A percentile compares a stretch with the other conserved stretches of the same genome.
Conservation (phyloP, 2,113 vertebrate species). For the Perca flavescens region DNA sequence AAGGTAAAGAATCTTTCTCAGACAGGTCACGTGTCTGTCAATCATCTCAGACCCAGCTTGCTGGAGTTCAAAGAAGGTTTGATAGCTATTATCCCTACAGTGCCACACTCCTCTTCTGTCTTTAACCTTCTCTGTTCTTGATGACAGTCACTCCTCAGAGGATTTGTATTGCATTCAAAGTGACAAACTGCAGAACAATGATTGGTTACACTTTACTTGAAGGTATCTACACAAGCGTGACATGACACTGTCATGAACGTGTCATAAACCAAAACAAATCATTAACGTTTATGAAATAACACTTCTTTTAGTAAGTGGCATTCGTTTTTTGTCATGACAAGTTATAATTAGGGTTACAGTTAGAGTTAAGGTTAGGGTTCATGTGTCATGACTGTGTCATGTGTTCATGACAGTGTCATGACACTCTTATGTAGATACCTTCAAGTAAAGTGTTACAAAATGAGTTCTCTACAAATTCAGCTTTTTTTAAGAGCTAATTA, state of each 20-base stretch:
- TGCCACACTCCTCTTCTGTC: neutral
- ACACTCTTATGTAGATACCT: too few relatives aligned
- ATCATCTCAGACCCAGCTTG: slow-evolving; percentile 22
- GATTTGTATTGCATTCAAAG: neutral
- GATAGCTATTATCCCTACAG: slow-evolving; percentile 7
- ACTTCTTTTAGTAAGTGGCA: too few relatives aligned
- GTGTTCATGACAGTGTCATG: too few relatives aligned
- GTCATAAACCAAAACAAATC: too few relatives aligned
- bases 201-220: too few relatives aligned
- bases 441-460: neutral
- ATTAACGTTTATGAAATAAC: too few relatives aligned
- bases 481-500: neutral
- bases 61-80: slow-evolving; percentile 18
- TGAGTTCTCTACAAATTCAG: neutral
- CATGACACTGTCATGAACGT: too few relatives aligned
- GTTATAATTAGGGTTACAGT: too few relatives aligned
- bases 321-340: too few relatives aligned
- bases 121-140: slow-evolving; percentile 31
- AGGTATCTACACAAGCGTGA: too few relatives aligned
- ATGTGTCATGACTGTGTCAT: too few relatives aligned
- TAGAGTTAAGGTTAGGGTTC: too few relatives aligned
- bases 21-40: slow-evolving; percentile 1
- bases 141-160: neutral
- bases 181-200: neutral
- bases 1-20: slow-evolving; percentile 6